Conservation (phyloP, 2,888 invertebrate species). For the Heteromurus nitidus region DNA sequence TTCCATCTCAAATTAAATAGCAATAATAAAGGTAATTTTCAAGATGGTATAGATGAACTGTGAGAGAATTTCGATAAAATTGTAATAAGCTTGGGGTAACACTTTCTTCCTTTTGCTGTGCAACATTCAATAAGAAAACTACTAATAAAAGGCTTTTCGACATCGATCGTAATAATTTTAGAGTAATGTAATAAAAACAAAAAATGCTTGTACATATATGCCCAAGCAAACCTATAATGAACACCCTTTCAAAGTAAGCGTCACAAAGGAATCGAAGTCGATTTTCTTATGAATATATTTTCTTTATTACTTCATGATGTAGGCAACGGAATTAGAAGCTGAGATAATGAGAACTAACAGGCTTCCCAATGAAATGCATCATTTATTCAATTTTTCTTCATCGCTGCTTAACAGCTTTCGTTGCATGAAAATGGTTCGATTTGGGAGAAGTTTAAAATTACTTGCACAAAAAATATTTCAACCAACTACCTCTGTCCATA, state of each 20-base stretch:
- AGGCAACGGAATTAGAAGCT: not conserved
- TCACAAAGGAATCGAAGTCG: not conserved
- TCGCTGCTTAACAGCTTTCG: too few species aligned
- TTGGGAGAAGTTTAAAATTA: too few species aligned
- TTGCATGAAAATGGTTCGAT: too few species aligned
- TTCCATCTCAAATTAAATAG: conserved; percentile 58
- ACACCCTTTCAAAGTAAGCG: not conserved
- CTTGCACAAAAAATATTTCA: too few species aligned
- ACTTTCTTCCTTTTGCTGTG: conserved; percentile 3
- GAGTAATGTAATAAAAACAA: not conserved
- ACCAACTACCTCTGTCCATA: too few species aligned
- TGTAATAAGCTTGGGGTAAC: conserved; percentile 40
- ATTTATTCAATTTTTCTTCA: not conserved
- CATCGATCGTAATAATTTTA: conserved; percentile 39
- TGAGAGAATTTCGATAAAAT: conserved; percentile 62
- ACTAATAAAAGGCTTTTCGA: conserved; percentile 13
- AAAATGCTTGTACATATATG: too few species aligned
- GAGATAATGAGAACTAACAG: not conserved
- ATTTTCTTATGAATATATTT: not conserved
- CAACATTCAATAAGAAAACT: conserved; percentile 16
- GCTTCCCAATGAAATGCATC: not conserved
- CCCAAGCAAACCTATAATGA: not conserved
- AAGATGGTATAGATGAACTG: conserved; percentile 58
- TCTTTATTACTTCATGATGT: not conserved
- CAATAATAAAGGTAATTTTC: conserved; percentile 62